Evolutionary conservation across 1,140 invertebrate species (phyloP).

Genomic region (Samia ricini): DNA sequence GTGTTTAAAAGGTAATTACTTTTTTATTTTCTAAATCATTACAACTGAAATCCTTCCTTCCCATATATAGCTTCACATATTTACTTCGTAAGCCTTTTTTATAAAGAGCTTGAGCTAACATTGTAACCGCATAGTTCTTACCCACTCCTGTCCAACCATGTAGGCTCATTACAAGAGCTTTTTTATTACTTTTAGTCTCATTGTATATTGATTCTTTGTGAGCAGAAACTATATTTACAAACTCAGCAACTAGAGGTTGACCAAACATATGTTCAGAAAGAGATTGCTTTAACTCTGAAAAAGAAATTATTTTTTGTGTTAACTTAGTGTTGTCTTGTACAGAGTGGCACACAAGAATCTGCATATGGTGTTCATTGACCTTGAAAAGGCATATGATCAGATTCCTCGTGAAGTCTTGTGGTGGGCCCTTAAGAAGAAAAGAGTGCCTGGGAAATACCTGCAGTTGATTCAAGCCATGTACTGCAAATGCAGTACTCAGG

Average conservation of each 20-base stretch:
- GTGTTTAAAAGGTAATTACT: constrained; percentile 25
- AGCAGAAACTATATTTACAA: constrained; percentile 68
- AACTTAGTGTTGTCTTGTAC: no score
- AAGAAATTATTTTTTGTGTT: constrained; percentile 13
- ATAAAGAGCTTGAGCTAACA: constrained; percentile 89
- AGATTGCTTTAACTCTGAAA: constrained; percentile 52
- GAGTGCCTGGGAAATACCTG: no score
- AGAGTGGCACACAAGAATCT: no score
- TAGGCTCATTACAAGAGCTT: constrained; percentile 86
- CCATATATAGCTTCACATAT: constrained; percentile 90
- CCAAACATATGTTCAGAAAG: constrained; percentile 78
- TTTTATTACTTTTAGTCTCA: constrained; percentile 71
- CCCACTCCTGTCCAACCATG: constrained; percentile 91
- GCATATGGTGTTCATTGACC: no score
- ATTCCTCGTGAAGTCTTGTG: no score
- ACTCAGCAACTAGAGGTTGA: constrained; percentile 81
- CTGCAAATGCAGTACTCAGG: no score
- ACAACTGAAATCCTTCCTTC: constrained; percentile 86
- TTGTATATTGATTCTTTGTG: constrained; percentile 79
- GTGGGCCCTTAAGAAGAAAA: no score
- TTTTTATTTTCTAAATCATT: constrained; percentile 57
- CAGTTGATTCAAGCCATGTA: no score
- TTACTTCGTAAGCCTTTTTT: constrained; percentile 84
- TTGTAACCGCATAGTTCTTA: constrained; percentile 91
- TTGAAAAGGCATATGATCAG: no score